These are phyloP conservation scores for Remorina albescens DNA, from an alignment of 2,797 vertebrate genomes.

Conservation along the genomic window DNA sequence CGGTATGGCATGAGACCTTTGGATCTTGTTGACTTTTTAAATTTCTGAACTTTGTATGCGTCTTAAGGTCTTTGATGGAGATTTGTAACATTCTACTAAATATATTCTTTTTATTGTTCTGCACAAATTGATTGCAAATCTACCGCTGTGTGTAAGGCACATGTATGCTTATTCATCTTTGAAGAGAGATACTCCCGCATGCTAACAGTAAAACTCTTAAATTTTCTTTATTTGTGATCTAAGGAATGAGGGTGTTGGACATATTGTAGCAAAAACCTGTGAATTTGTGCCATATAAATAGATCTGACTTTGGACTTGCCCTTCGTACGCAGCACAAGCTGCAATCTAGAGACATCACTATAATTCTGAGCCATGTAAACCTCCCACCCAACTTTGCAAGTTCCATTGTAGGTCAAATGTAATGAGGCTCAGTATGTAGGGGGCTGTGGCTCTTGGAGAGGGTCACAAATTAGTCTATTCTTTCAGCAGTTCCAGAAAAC, in stretches of 20 bases:
- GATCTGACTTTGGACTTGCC: constrained; percentile 10
- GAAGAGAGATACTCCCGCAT: background rate
- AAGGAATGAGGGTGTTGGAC: background rate
- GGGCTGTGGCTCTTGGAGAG: background rate
- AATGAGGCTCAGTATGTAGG: constrained; percentile 3
- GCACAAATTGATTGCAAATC: background rate
- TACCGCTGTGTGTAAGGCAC: background rate
- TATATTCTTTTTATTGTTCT: background rate
- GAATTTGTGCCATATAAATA: constrained; percentile 3
- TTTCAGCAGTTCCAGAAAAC: constrained; percentile 9
- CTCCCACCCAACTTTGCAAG: background rate
- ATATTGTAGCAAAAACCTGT: background rate
- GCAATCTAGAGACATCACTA: constrained; percentile 5
- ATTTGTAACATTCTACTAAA: background rate
- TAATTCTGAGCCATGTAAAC: constrained; percentile 16
- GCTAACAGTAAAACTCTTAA: background rate
- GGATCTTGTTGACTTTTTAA: constrained; percentile 7
- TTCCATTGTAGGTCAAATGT: constrained; percentile 6
- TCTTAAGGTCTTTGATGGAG: background rate
- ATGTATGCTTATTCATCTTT: background rate
- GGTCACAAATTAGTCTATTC: constrained; percentile 2
- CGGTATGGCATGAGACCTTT: constrained; percentile 4
- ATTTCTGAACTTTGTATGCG: background rate
- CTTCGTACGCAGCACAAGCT: background rate
- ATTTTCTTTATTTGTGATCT: background rate